phyloP scores from a whole-genome alignment of 2,888 invertebrate species.

The Melanostoma scalare region DNA sequence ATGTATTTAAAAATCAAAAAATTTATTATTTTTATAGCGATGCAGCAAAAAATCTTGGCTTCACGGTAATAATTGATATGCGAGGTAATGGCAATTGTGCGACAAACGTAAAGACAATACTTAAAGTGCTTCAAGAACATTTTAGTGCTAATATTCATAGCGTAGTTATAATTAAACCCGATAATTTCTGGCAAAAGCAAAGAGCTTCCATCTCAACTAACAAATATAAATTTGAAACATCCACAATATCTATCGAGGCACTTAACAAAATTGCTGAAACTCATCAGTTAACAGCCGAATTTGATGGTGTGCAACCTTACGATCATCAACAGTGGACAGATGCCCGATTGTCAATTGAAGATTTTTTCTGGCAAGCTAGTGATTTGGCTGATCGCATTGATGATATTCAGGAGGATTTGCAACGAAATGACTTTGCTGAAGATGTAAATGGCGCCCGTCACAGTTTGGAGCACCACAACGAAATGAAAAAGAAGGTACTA shows the following conservation, averaged over 20 bases:
- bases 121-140: slow-evolving; percentile 98
- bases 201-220: slow-evolving; percentile 97
- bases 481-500: slow-evolving; percentile 95
- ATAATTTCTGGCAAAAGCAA: slow-evolving; percentile 99
- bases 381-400: slow-evolving; percentile 96
- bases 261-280: slow-evolving; percentile 96
- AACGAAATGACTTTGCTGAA: slow-evolving; percentile 96
- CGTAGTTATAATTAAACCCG: slow-evolving; percentile 98
- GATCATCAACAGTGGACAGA: slow-evolving; percentile 99
- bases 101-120: slow-evolving; percentile 97
- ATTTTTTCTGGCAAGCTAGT: slow-evolving; percentile 97
- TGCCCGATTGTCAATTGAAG: slow-evolving; percentile 95
- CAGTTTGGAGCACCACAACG: slow-evolving; percentile 95
- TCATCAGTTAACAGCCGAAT: slow-evolving; percentile 94
- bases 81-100: slow-evolving; percentile 91
- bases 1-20: too few species aligned
- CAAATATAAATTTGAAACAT: slow-evolving; percentile 99
- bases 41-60: slow-evolving; percentile 87
- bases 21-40: slow-evolving; percentile 76
- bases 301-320: slow-evolving; percentile 96
- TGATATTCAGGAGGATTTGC: slow-evolving; percentile 95
- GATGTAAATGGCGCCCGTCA: slow-evolving; percentile 96
- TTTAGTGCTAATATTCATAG: slow-evolving; percentile 96
- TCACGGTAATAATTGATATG: slow-evolving; percentile 99
- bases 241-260: slow-evolving; percentile 97